A percentile compares a stretch with the other conserved stretches of the same genome.
phyloP scores from a whole-genome alignment of 2,113 vertebrate species.

The Arenaria interpres region DNA sequence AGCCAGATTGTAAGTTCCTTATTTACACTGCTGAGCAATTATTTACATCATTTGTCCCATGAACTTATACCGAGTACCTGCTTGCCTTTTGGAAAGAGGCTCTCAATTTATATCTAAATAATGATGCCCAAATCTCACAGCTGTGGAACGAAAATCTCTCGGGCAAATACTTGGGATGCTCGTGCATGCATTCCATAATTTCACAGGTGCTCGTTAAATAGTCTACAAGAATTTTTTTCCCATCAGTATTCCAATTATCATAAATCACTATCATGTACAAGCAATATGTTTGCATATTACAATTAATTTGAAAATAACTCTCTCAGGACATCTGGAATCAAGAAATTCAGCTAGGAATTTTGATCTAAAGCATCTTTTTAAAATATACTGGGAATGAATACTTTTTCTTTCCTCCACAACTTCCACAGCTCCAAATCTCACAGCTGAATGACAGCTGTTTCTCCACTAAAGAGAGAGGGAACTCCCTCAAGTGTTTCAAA shows the following conservation, averaged over 20 bases:
- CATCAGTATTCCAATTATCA: conserved; percentile 38
- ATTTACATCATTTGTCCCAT: not conserved
- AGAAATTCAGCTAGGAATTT: not conserved
- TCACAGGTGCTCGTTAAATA: conserved; percentile 28
- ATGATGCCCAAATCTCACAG: not conserved
- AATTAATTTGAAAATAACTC: conserved; percentile 31
- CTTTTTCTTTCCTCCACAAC: not conserved
- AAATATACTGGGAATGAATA: not conserved
- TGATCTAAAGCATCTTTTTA: rapidly evolving
- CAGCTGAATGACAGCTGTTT: not conserved
- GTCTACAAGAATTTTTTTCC: not conserved
- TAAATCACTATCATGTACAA: conserved; percentile 19
- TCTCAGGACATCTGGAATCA: not conserved
- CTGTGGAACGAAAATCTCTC: not conserved
- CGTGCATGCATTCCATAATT: not conserved
- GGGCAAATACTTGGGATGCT: not conserved
- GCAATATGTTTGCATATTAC: not conserved
- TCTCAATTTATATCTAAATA: not conserved
- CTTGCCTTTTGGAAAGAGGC: not conserved
- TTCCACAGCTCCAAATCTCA: not conserved
- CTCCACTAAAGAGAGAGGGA: not conserved
- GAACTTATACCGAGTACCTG: not conserved
- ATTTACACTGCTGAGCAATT: not conserved
- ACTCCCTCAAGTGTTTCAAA: not conserved
- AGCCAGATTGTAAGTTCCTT: not conserved